Base-by-base conservation (phyloP, 1,140 invertebrate species). In the Tribolium castaneum region DNA sequence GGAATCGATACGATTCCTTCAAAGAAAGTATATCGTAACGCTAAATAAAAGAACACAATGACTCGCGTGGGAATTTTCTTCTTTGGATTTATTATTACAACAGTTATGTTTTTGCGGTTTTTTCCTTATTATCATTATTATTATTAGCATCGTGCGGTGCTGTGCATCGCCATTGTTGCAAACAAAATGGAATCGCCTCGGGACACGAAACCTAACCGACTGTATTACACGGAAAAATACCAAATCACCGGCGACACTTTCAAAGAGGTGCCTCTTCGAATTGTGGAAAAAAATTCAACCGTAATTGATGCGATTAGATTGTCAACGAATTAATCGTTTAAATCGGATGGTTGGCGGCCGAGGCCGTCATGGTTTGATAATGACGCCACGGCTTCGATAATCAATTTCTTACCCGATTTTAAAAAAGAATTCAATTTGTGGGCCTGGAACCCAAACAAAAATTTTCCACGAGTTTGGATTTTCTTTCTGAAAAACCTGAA, bases 61-160 rank as follows among this genome's bases (percentile, higher is more conserved):
- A 66, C 59, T 66, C 59, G 59, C 59, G 59, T 66, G 59, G 59
- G 59, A 66, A 66, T 66, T 66, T 66, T 66, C 59, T 66, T 35
- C 25, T 25, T 66, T 66, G n/a, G 25, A 35, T 10, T 66, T 35
- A 66, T 66, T 66, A 35, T 59, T 25, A 22, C 59, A 66, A 66
- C 59, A 66, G 59, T 66, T 66, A 66, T 34, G 59, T 66, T 66
- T 66, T 66, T 66, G 59, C 30, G 59, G 59, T 66, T 66, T 66
- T 66, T 66, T 59, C 14, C 14, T 59, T 25, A 19, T 59, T 59
- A 59, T 59, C 54, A 25, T 45, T 30, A 30, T 30, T 30, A 25
- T 59, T 59, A 59, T 59, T 25, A 25, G 19, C 19, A 59, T 59
- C 54, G 19, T 59, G 54, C 54, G 19, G n/a, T 59, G 54, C 54